Conservation (phyloP, 2,888 invertebrate genomes). For the Sarcophaga carnaria region DNA sequence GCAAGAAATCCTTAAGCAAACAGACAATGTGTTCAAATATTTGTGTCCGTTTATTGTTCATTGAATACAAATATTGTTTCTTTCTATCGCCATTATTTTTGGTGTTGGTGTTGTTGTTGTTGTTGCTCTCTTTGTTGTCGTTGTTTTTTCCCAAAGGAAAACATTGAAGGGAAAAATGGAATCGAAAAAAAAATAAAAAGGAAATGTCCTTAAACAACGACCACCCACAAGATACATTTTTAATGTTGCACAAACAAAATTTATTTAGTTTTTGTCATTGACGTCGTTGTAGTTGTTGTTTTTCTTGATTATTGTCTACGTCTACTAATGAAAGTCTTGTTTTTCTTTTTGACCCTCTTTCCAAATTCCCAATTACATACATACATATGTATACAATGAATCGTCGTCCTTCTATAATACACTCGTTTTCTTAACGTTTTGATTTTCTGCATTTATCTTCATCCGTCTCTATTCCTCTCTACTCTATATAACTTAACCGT, state of each 20-base stretch:
- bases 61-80: neutral
- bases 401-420: neutral
- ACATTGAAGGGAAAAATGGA: neutral
- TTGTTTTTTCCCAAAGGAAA: neutral
- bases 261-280: neutral
- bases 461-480: constrained; percentile 17
- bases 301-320: neutral
- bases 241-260: constrained; percentile 22
- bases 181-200: neutral
- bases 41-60: neutral
- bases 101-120: constrained; percentile 3
- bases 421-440: neutral
- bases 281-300: neutral
- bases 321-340: neutral
- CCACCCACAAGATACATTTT: constrained; percentile 37
- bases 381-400: neutral
- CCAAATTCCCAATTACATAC: neutral
- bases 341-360: neutral
- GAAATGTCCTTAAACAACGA: constrained; percentile 45
- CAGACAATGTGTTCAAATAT: neutral
- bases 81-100: neutral
- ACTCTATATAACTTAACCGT: constrained; percentile 23
- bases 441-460: neutral
- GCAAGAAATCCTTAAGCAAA: neutral
- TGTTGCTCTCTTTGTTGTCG: neutral